Base-by-base conservation (phyloP, 2,113 vertebrate genomes). In the Zapus hudsonius region DNA sequence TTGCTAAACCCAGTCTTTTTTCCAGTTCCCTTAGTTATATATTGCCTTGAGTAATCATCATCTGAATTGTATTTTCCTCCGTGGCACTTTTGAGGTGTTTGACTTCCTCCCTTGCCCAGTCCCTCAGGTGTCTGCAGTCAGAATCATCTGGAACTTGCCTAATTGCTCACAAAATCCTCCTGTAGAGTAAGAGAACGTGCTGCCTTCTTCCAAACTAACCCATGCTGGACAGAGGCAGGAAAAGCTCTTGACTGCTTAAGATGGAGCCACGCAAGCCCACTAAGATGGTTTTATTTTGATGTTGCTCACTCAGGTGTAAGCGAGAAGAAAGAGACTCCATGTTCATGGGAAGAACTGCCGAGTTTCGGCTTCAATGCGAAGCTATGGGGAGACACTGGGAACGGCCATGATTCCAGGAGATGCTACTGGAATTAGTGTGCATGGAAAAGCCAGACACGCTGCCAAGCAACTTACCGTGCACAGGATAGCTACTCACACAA, bases 71-170 rank as follows among this genome's bases (percentile, higher is more conserved):
- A 70, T 99, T 99, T 99, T 99, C 98, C 36, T 99, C 97, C 0
- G 98, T 99, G 29, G 98, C 98, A 2, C 70, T 96, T 90, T 98
- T 99, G 63, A 99, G 99, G 89, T 98, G 98, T 96, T 96, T 98
- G 97, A 99, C 99, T 94, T 99, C 99, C 8, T 98, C 98, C 90
- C 99, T 97, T n/a, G 99, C 98, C 99, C 99, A 99, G 64, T 98
- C 98, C 90, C 93, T 96, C 22, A 99, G 95, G 64, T 99, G 99
- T 55, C 84, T 98, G 76, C 98, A 98, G 87, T 99, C 99, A 0
- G 94, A 93, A 66, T 98, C 98, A 0, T 96, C 94, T 0, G 99
- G 99, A 7, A 99, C 98, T 23, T 98, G 97, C 0, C 97, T 96
- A 55, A 99, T 97, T 0, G 98, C 98, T 94, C 97, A 98, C 94